Evolutionary conservation across 2,888 invertebrate species (phyloP).

Genomic region (Idaea biselata): DNA sequence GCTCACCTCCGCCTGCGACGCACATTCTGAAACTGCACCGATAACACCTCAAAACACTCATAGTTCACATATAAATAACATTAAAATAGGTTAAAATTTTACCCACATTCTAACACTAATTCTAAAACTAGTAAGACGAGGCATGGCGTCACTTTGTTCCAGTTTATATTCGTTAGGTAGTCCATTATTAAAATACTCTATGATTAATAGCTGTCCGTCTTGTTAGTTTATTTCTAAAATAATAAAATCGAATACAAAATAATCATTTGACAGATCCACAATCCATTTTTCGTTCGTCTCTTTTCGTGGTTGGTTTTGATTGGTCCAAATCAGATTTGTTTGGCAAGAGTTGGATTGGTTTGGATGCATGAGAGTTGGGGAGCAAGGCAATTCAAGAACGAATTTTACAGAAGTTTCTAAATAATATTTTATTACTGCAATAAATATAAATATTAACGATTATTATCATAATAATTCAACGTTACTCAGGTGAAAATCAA

Average conservation of each 20-base stretch:
- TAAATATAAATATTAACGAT: too few species aligned
- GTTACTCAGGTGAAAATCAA: too few species aligned
- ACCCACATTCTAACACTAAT: slow-evolving; percentile 84
- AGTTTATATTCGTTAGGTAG: slow-evolving; percentile 76
- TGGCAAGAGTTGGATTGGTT: background rate
- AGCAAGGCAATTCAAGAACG: too few species aligned
- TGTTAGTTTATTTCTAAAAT: slow-evolving; percentile 46
- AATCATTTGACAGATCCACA: slow-evolving; percentile 68
- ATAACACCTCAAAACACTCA: slow-evolving; percentile 37
- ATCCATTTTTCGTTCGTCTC: slow-evolving; percentile 75
- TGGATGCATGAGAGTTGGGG: too few species aligned
- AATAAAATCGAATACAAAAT: slow-evolving; percentile 60
- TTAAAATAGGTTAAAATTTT: slow-evolving; percentile 39
- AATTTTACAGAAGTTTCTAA: too few species aligned
- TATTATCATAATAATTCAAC: too few species aligned
- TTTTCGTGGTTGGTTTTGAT: slow-evolving; percentile 79
- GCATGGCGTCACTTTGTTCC: slow-evolving; percentile 84
- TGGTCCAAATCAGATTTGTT: slow-evolving; percentile 75
- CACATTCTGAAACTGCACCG: slow-evolving; percentile 84
- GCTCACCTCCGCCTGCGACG: slow-evolving; percentile 89
- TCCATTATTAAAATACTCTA: slow-evolving; percentile 70
- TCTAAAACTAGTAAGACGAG: slow-evolving; percentile 84
- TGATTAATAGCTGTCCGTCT: slow-evolving; percentile 49
- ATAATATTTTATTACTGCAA: too few species aligned
- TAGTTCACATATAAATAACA: slow-evolving; percentile 37